Base-by-base conservation (phyloP, 2,888 invertebrate genomes). In the Athalia rosae region DNA sequence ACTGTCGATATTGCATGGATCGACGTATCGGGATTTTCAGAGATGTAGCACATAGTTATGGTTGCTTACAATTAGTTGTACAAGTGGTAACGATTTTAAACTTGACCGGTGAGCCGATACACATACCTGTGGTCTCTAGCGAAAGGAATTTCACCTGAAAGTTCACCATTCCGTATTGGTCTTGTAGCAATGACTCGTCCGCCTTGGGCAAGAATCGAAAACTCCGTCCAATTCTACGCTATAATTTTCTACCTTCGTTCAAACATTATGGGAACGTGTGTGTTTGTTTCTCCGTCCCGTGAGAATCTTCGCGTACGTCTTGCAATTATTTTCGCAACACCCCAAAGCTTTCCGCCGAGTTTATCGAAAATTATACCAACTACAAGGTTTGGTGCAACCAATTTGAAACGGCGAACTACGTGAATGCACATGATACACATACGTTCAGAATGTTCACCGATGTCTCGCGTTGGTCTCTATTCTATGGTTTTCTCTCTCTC, bases 361-460 rank as follows among this genome's bases (percentile, higher is more conserved):
- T 71, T 71, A 43, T 58, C 58, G 56, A 53, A 58, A 71, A 71
- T 71, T 71, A 71, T 71, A 71, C 71, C 58, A 71, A 71, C 56
- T 71, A 71, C 71, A 71, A 71, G 58, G 71, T 58, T 58, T 13
- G 7, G 58, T 15, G 45, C 15, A 28, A 71, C 71, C 71, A 71
- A 71, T 71, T 71, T 58, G n/a, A 47, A 50, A 7, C 58, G 56
- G 45, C 3, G 58, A 56, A 67, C 50, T 67, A 67, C 67, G 53
- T 67, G 48, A 41, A 67, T 28, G 15, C 63, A 61, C 61, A 61
- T 61, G 13, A 41, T 41, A 63, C 4, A 63, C 63, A 13, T 13
- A 13, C 43, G 11, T 47, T 7, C 13, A 63, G 6, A 45, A 47
- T 63, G n/a, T 63, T 45, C 4, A 9, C 48, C 11, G 8, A 7